Percentiles rank a stretch among this genome's conserved stretches.
Evolutionary conservation across 1,140 invertebrate genomes (phyloP).

Genomic region (Caerostris darwini): DNA sequence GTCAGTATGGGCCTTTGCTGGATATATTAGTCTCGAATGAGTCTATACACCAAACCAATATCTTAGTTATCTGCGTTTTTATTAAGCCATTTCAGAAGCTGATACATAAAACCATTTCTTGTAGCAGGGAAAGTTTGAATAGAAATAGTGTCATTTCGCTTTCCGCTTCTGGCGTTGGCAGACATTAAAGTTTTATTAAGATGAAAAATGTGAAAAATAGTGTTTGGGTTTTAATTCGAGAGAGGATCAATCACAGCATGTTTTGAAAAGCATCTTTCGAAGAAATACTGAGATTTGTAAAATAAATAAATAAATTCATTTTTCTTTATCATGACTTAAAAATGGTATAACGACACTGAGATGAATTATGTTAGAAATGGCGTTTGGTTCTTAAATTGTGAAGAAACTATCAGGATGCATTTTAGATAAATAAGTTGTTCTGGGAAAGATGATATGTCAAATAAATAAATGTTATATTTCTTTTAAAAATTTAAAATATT

Average conservation of each 20-base stretch:
- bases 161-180: background rate
- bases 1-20: background rate
- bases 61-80: slow-evolving; percentile 38
- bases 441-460: too few species aligned
- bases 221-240: background rate
- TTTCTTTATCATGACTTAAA: too few species aligned
- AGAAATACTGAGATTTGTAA: too few species aligned
- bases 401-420: too few species aligned
- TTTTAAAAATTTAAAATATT: too few species aligned
- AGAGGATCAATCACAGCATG: background rate
- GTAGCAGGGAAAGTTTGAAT: background rate
- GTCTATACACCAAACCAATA: background rate
- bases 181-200: background rate
- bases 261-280: too few species aligned
- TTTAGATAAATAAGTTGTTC: too few species aligned
- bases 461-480: too few species aligned
- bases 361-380: too few species aligned
- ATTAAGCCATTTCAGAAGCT: background rate
- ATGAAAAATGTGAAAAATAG: background rate
- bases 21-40: background rate
- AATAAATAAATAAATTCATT: too few species aligned
- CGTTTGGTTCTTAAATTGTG: too few species aligned
- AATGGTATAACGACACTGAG: too few species aligned
- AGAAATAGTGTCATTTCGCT: background rate
- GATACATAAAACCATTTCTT: background rate